Conservation (phyloP, 2,888 invertebrate species). For the Lasius fuliginosus region DNA sequence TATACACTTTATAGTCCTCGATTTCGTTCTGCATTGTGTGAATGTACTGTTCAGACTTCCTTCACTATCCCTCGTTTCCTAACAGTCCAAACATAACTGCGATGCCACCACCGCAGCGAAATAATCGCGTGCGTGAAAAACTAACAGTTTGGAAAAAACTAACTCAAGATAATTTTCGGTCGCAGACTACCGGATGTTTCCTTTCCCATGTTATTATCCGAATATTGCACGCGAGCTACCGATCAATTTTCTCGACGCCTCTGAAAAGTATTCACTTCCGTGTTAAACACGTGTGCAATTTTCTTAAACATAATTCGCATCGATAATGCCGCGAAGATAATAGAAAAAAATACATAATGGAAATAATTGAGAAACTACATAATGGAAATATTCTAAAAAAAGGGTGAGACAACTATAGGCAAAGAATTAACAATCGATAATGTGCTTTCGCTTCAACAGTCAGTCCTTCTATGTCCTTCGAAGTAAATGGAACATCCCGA, state of each 20-base stretch:
- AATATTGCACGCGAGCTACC: not conserved
- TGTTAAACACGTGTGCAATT: not conserved
- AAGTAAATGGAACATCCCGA: conserved; percentile 37
- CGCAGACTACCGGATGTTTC: not conserved
- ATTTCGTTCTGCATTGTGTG: not conserved
- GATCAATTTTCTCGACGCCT: conserved; percentile 2
- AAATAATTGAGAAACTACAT: not conserved
- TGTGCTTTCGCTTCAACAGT: not conserved
- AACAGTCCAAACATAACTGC: not conserved
- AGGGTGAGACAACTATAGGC: not conserved
- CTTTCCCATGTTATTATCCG: conserved; percentile 29
- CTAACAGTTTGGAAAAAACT: not conserved
- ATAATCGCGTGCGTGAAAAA: not conserved
- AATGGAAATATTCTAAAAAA: not conserved
- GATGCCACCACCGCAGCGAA: not conserved
- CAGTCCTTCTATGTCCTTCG: not conserved
- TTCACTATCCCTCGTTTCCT: not conserved
- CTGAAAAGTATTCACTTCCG: not conserved
- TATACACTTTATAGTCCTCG: not conserved
- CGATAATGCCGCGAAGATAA: not conserved
- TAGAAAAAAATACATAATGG: not conserved
- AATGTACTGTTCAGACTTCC: not conserved
- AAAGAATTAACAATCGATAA: not conserved
- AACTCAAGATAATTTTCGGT: not conserved
- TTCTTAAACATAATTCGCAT: not conserved